These are phyloP conservation scores for Chrysodeixis includens DNA, from an alignment of 2,888 invertebrate species.

Conservation along the genomic window DNA sequence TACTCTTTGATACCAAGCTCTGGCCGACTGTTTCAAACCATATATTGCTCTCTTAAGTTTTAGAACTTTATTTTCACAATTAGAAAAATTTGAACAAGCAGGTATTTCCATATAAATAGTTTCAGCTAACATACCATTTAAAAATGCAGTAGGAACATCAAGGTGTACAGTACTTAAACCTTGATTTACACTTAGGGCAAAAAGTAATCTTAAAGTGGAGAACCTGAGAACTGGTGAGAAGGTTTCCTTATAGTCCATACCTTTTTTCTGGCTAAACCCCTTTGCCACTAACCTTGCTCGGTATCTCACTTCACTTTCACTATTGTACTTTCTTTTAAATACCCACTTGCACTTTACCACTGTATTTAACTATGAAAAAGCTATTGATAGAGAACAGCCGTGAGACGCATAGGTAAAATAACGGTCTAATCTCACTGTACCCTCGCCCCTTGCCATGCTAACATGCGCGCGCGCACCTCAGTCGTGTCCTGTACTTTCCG, in stretches of 20 bases:
- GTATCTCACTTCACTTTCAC: constrained; percentile 12
- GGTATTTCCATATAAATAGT: constrained; percentile 22
- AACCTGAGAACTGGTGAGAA: constrained; percentile 28
- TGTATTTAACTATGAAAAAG: no score
- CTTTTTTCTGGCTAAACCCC: constrained; percentile 14
- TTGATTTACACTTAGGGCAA: constrained; percentile 16
- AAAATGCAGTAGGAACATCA: constrained; percentile 15
- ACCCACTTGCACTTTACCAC: constrained; percentile 26
- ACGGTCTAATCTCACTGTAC: no score
- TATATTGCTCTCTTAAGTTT: constrained; percentile 18
- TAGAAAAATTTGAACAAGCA: constrained; percentile 3
- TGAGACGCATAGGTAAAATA: no score
- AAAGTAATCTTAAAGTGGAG: no score
- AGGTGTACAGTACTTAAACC: constrained; percentile 7
- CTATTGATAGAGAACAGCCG: no score
- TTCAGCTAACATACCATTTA: constrained; percentile 22
- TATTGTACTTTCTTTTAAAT: constrained; percentile 9
- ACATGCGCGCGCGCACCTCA: no score
- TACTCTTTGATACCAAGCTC: constrained; percentile 17
- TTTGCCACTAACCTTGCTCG: constrained; percentile 18
- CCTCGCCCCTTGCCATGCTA: no score
- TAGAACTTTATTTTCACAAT: constrained; percentile 19
- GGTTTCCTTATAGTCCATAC: constrained; percentile 24
- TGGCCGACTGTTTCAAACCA: constrained; percentile 20
- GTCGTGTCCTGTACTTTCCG: no score